phyloP scores from a whole-genome alignment of 2,113 vertebrate species.

The Camelus bactrianus region DNA sequence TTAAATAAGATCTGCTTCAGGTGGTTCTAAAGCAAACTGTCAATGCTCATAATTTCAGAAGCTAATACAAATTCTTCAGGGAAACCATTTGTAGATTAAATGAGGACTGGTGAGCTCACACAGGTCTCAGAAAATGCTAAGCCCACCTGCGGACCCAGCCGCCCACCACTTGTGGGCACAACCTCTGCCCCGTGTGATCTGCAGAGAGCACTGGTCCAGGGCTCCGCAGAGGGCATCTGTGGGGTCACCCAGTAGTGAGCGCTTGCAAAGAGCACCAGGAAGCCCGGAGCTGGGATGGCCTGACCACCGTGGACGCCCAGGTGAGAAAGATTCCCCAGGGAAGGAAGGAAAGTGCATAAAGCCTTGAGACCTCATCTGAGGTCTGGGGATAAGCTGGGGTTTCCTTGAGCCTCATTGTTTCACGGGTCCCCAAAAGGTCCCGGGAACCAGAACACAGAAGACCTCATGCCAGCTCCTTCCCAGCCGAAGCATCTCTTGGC shows the following conservation, averaged over 20 bases:
- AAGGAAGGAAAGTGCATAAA: background rate
- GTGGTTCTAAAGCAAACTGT: background rate
- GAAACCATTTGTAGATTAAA: background rate
- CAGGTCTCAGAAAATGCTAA: background rate
- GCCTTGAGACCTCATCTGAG: background rate
- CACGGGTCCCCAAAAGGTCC: background rate
- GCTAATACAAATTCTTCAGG: background rate
- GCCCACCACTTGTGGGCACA: background rate
- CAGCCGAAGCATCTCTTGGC: background rate
- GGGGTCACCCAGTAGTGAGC: background rate
- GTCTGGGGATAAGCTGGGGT: background rate
- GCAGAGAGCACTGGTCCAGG: background rate
- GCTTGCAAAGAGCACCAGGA: background rate
- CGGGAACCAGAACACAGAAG: background rate
- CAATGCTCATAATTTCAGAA: background rate
- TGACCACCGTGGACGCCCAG: background rate
- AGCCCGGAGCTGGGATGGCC: background rate
- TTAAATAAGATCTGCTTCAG: background rate
- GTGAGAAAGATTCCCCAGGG: background rate
- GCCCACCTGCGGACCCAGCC: background rate
- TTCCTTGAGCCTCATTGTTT: constrained; percentile 26
- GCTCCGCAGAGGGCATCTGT: background rate
- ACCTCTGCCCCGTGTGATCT: background rate
- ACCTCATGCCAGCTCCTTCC: background rate
- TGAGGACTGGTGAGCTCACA: background rate